A percentile compares a stretch with the other conserved stretches of the same genome.
Conservation (phyloP, 2,888 invertebrate genomes). For the Hyppa rectilinea region DNA sequence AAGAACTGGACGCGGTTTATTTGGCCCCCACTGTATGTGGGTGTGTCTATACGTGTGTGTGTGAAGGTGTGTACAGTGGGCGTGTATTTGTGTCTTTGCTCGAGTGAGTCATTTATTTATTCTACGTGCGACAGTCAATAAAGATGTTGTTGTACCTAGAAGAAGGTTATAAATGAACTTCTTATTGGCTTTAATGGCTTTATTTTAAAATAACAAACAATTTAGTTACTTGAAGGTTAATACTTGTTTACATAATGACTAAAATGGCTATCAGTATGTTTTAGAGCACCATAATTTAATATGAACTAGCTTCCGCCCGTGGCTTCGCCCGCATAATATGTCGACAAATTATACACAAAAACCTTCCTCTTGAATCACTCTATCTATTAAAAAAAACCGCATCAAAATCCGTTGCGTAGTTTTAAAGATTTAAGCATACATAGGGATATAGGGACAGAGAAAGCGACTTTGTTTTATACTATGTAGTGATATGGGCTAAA, state of each 20-base stretch:
- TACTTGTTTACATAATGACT: not conserved
- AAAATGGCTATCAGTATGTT: not conserved
- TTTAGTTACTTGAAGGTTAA: not conserved
- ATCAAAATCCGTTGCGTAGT: too few species aligned
- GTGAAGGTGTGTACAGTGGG: slow-evolving; percentile 10
- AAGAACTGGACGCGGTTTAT: slow-evolving; percentile 64
- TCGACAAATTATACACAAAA: too few species aligned
- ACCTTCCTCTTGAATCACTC: too few species aligned
- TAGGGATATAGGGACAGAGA: too few species aligned
- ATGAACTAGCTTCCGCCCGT: too few species aligned
- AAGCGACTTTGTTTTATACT: too few species aligned
- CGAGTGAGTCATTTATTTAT: slow-evolving; percentile 9
- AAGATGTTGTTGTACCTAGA: not conserved
- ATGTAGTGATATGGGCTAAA: too few species aligned
- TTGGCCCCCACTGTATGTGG: slow-evolving; percentile 31
- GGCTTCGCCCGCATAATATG: too few species aligned
- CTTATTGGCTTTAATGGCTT: too few species aligned
- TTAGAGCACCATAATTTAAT: not conserved
- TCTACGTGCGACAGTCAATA: slow-evolving; percentile 8
- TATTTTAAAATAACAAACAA: not conserved
- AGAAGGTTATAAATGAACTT: not conserved
- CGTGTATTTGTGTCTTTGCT: slow-evolving; percentile 4
- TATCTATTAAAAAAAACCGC: too few species aligned
- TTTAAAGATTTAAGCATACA: too few species aligned
- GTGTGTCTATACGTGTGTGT: not conserved